A percentile compares a stretch with the other conserved stretches of the same genome.
phyloP scores from a whole-genome alignment of 1,140 invertebrate genomes.

The Pachyrhynchus sulphureomaculatus region DNA sequence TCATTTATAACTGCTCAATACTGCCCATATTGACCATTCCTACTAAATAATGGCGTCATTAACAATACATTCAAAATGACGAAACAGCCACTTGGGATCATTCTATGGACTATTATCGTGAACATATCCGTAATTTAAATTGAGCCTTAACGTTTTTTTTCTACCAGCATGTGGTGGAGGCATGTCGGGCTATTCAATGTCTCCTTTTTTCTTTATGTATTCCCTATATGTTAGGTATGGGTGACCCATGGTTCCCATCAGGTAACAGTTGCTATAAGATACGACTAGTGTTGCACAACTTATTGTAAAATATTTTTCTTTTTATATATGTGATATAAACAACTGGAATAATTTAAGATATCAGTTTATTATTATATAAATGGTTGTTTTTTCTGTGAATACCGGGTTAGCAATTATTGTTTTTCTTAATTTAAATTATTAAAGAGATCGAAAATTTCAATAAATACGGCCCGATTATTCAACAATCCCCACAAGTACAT shows the following conservation, averaged over 20 bases:
- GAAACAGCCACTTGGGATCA: constrained; percentile 20
- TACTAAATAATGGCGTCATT: constrained; percentile 23
- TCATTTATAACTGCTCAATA: constrained; percentile 12
- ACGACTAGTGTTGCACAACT: no score
- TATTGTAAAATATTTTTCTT: no score
- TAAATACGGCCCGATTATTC: no score
- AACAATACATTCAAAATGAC: constrained; percentile 26
- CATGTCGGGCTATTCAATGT: constrained; percentile 19
- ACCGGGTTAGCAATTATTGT: no score
- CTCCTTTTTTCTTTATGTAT: constrained; percentile 1
- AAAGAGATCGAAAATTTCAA: no score
- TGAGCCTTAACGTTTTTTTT: constrained; percentile 24
- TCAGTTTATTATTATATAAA: no score
- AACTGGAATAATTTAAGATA: no score
- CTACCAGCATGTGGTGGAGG: constrained; percentile 20
- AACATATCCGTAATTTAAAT: constrained; percentile 32
- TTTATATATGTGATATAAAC: no score
- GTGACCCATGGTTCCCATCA: background rate
- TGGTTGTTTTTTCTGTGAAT: no score
- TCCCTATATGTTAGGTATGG: constrained; percentile 1
- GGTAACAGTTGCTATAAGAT: no score
- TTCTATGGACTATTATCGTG: constrained; percentile 24
- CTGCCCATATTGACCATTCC: constrained; percentile 11
- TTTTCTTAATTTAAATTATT: no score
- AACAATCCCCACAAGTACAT: no score